Conservation (phyloP, 1,140 invertebrate genomes). For the Bombus superbus region DNA sequence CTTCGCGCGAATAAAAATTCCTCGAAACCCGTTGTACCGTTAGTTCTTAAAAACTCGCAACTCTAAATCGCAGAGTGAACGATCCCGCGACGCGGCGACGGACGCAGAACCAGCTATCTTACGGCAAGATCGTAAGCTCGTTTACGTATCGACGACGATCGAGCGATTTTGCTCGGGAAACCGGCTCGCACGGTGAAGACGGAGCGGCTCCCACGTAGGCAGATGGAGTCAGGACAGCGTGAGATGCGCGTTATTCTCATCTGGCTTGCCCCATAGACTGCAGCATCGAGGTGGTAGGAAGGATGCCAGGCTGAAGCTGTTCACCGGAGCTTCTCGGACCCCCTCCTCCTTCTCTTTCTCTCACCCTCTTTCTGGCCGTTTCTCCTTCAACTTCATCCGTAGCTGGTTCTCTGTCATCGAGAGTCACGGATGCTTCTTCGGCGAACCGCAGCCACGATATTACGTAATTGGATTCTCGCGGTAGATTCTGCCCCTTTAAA, state of each 20-base stretch:
- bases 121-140: too few relatives aligned
- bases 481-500: slow-evolving; percentile 58
- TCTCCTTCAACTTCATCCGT: background rate
- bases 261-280: slow-evolving; percentile 66
- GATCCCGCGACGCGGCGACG: background rate
- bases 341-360: background rate
- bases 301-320: slow-evolving; percentile 9
- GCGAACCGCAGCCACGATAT: slow-evolving; percentile 66
- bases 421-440: slow-evolving; percentile 65
- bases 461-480: slow-evolving; percentile 73
- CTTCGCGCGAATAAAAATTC: too few relatives aligned
- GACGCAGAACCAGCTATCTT: too few relatives aligned
- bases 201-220: slow-evolving; percentile 39
- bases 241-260: slow-evolving; percentile 72
- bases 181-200: background rate
- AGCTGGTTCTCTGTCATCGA: slow-evolving; percentile 47
- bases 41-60: too few relatives aligned
- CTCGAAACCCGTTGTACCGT: too few relatives aligned
- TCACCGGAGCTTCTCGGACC: slow-evolving; percentile 5
- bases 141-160: slow-evolving; percentile 9
- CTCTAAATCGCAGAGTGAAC: background rate
- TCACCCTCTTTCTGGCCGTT: background rate
- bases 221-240: slow-evolving; percentile 73
- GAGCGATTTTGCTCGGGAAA: slow-evolving; percentile 43
- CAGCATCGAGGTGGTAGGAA: background rate